Base-by-base conservation (phyloP, 2,797 vertebrate species). In the Anguilla anguilla region DNA sequence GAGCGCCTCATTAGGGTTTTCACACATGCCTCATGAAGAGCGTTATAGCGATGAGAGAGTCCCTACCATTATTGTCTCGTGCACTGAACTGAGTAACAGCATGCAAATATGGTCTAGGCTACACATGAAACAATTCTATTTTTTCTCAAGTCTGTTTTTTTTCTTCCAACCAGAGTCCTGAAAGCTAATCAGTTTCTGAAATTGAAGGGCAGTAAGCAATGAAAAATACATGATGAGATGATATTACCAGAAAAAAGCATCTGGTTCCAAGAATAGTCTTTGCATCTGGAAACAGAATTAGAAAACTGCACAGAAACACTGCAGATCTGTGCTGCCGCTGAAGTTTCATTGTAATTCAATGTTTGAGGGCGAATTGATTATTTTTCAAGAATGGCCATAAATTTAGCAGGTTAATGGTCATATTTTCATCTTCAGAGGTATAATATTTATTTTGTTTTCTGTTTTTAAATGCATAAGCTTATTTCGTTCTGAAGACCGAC, bases 191-290 rank as follows among this genome's bases (percentile, higher is more conserved):
- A 7, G 13, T 43, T 79, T 46, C 69, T 72, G 69, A 39, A 79
- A 43, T 79, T 79, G 13, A 81, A 51, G 79, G 82, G 59, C 39
- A 84, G 84, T 15, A 53, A 35, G 86, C 61, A n/a, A 43, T 89
- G 69, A 13, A 81, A 53, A 84, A 64, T 84, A 31, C 57, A 59
- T 89, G 79, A 61, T 67, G 35, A 82, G 59, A 43, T 49, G 49
- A 72, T 67, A 61, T n/a, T 81, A 39, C 22, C 67, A 43, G 35
- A 4, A 5, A 72, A 57, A 84, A 57, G 46, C 28, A 61, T 51
- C 35, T 67, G 84, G 61, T 69, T 57, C 35, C n/a, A 46, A 4
- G 49, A 57, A 72, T 72, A 61, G 64, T 67, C 51, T 64, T 79
- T 82, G 39, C 83, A 51, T 72, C 6, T 39, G 84, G 79, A 87